phyloP scores from a whole-genome alignment of 2,113 vertebrate species.

The Lepus timidus region DNA sequence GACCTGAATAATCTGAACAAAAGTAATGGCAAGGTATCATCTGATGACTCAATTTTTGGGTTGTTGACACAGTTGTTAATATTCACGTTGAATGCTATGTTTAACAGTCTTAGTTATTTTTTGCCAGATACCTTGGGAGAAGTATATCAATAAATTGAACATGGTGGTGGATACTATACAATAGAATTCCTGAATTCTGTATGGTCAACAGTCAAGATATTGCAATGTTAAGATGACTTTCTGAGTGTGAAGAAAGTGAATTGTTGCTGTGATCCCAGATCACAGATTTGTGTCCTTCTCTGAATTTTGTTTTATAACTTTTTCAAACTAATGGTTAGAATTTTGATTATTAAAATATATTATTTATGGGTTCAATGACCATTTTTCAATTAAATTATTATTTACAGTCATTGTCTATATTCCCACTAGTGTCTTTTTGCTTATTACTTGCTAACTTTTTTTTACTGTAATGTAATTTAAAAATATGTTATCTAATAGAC shows the following conservation, averaged over 20 bases:
- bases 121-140: not conserved
- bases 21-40: not conserved
- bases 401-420: too few species aligned
- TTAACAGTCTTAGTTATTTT: not conserved
- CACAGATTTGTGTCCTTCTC: not conserved
- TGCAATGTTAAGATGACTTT: not conserved
- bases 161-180: not conserved
- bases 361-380: too few species aligned
- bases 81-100: not conserved
- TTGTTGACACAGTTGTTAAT: not conserved
- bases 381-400: too few species aligned
- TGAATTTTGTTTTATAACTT: not conserved
- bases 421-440: too few species aligned
- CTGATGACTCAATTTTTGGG: not conserved
- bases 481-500: too few species aligned
- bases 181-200: not conserved
- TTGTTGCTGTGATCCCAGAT: not conserved
- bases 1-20: not conserved
- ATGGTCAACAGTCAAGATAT: not conserved
- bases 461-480: too few species aligned
- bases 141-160: not conserved
- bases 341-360: too few species aligned
- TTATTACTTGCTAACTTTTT: too few species aligned
- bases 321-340: too few species aligned
- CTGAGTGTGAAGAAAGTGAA: not conserved